Conservation (phyloP, 2,113 vertebrate genomes). For the Orycteropus afer region DNA sequence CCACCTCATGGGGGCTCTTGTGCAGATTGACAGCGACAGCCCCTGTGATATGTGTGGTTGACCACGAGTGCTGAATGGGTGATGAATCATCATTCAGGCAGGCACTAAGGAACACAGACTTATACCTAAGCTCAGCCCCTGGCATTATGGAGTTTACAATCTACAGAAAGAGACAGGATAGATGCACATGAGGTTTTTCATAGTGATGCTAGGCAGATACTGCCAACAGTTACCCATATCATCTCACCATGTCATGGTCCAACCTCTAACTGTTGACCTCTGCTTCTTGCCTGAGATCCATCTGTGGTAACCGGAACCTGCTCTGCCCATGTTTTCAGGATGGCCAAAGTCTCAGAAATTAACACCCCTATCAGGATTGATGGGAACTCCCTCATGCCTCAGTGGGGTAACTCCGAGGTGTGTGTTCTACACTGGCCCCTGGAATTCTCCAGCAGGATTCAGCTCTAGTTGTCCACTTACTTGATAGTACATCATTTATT, state of each 20-base stretch:
- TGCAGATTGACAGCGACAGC: background rate
- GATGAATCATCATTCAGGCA: too few species aligned
- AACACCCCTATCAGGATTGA: background rate
- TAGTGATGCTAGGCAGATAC: fast-evolving
- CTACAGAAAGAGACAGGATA: background rate
- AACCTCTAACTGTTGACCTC: background rate
- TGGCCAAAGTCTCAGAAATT: background rate
- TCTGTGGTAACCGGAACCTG: background rate
- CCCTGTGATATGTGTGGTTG: too few species aligned
- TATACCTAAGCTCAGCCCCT: background rate
- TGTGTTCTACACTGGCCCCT: fast-evolving
- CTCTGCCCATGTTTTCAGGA: background rate
- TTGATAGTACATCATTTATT: background rate
- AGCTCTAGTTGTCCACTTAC: background rate
- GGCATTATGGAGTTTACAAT: too few species aligned
- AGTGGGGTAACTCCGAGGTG: fast-evolving
- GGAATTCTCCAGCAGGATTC: background rate
- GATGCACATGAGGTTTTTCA: fast-evolving
- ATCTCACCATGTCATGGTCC: background rate
- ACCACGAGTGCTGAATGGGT: fast-evolving
- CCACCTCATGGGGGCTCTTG: background rate
- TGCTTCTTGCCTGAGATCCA: background rate
- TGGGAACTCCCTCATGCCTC: fast-evolving
- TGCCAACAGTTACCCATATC: fast-evolving
- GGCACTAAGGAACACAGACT: background rate